phyloP scores from a whole-genome alignment of 2,797 vertebrate species.

The Hirundo rustica region DNA sequence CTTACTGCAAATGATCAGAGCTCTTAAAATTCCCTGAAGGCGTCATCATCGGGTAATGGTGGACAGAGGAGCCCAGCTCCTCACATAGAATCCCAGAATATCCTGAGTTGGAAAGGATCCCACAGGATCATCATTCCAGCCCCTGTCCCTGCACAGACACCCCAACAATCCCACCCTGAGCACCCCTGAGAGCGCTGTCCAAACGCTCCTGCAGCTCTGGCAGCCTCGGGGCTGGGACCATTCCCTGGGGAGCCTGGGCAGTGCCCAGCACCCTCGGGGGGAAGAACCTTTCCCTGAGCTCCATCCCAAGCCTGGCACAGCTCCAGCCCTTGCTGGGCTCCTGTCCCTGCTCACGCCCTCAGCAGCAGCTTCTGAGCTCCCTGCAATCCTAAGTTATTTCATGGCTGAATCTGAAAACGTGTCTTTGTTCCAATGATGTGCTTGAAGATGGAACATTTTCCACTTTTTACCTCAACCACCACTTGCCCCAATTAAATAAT shows the following conservation, averaged over 20 bases:
- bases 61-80: neutral
- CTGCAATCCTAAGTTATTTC: neutral
- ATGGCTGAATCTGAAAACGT: neutral
- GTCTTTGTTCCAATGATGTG: neutral
- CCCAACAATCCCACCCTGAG: neutral
- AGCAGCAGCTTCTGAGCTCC: neutral
- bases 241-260: neutral
- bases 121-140: accelerated
- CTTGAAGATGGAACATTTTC: neutral
- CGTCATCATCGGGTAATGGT: neutral
- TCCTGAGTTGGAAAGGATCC: accelerated
- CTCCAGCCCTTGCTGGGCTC: neutral
- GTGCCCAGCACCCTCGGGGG: neutral
- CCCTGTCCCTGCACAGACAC: neutral
- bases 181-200: neutral
- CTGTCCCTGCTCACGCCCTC: neutral
- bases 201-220: neutral
- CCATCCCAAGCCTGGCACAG: neutral
- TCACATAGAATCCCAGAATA: neutral
- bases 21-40: neutral
- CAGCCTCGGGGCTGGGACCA: neutral
- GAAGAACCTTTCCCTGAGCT: neutral
- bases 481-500: neutral
- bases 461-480: neutral
- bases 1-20: neutral